Evolutionary conservation across 1,140 invertebrate genomes (phyloP).

Genomic region (Ceratitis capitata): DNA sequence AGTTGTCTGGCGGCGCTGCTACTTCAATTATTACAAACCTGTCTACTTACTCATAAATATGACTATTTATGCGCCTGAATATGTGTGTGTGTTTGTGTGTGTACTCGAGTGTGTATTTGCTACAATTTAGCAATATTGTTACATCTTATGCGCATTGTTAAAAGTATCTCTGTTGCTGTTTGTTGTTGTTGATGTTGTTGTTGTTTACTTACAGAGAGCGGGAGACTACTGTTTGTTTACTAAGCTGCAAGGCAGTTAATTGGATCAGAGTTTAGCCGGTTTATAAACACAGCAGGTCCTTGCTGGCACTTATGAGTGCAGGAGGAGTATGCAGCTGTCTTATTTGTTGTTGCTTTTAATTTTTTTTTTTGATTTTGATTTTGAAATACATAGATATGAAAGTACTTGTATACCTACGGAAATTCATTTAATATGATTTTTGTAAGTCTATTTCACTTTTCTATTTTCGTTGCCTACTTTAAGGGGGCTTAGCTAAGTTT

Average conservation of each 20-base stretch:
- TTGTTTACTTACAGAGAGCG: neutral
- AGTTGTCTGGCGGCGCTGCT: neutral
- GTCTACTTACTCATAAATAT: neutral
- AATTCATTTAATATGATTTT: no score
- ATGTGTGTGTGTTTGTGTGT: neutral
- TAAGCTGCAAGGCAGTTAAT: conserved; percentile 60
- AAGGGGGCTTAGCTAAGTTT: no score
- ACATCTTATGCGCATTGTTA: conserved; percentile 6
- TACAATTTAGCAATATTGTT: conserved; percentile 1
- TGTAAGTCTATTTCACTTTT: no score
- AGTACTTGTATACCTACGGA: no score
- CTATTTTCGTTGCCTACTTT: no score
- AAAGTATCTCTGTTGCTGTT: neutral
- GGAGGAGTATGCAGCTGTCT: neutral
- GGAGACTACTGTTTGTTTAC: conserved; percentile 45
- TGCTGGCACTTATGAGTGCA: neutral
- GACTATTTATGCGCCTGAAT: neutral
- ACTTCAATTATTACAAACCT: neutral
- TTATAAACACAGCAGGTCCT: neutral
- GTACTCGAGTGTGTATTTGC: neutral
- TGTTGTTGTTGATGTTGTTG: conserved; percentile 26
- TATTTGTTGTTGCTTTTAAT: neutral
- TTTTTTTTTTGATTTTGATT: neutral
- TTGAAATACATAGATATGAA: no score
- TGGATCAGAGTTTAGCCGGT: conserved; percentile 55